phyloP scores from a whole-genome alignment of 1,140 invertebrate genomes.

The Heliconius melpomene region DNA sequence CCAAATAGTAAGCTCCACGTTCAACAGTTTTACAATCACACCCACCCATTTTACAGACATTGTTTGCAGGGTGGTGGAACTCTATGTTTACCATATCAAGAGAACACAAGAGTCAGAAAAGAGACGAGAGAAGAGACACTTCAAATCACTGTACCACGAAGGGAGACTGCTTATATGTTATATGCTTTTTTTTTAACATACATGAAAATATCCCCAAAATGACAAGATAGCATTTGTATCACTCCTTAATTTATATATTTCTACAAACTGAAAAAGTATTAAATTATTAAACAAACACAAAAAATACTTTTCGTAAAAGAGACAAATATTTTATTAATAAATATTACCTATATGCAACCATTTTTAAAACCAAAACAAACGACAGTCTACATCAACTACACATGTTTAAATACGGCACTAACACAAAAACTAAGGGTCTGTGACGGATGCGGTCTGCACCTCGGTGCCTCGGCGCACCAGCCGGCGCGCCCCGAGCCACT shows the following conservation, averaged over 20 bases:
- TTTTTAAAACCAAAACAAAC: conserved; percentile 48
- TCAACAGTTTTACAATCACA: too few relatives aligned
- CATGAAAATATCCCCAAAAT: background rate
- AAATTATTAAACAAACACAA: background rate
- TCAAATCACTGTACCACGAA: background rate
- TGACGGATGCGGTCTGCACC: conserved; percentile 47
- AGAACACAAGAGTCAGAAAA: background rate
- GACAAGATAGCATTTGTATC: background rate
- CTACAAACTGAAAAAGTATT: background rate
- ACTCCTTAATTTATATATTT: background rate
- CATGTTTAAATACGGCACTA: conserved; percentile 47
- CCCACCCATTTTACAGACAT: too few relatives aligned
- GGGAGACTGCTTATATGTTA: too few relatives aligned
- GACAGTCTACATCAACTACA: conserved; percentile 42
- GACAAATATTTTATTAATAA: background rate
- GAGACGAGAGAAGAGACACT: background rate
- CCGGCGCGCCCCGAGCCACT: conserved; percentile 48
- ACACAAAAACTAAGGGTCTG: conserved; percentile 47
- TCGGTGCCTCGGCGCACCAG: conserved; percentile 49
- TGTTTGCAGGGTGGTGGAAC: too few relatives aligned
- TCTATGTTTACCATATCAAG: too few relatives aligned
- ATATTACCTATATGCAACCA: conserved; percentile 70
- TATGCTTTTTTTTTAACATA: background rate
- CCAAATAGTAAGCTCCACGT: too few relatives aligned
- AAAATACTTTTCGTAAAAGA: background rate